phyloP scores from a whole-genome alignment of 2,888 invertebrate species.

The Ceratothoa steindachneri region DNA sequence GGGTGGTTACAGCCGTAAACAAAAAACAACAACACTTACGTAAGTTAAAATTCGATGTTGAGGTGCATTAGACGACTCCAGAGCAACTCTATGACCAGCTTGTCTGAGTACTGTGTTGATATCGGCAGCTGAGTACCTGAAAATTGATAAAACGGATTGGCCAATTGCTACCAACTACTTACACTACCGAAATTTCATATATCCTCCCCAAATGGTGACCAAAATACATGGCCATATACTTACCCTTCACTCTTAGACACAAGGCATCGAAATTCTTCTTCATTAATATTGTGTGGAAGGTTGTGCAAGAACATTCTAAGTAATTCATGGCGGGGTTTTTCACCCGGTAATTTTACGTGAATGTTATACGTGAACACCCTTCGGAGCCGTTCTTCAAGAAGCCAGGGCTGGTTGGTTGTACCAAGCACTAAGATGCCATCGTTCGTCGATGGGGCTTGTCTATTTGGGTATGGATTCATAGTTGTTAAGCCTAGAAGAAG shows the following conservation, averaged over 20 bases:
- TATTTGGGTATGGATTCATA: slow-evolving; percentile 33
- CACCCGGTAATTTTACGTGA: slow-evolving; percentile 42
- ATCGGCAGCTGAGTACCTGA: slow-evolving; percentile 46
- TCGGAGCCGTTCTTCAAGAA: slow-evolving; percentile 38
- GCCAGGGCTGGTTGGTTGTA: slow-evolving; percentile 44
- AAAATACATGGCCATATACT: too few relatives aligned
- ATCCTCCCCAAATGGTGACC: too few relatives aligned
- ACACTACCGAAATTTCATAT: too few relatives aligned
- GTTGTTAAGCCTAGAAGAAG: slow-evolving; percentile 29
- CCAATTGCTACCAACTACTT: too few relatives aligned
- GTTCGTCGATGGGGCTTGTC: slow-evolving; percentile 25
- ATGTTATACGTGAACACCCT: slow-evolving; percentile 45
- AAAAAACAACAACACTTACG: slow-evolving; percentile 28
- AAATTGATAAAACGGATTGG: too few relatives aligned
- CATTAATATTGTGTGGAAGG: slow-evolving; percentile 32
- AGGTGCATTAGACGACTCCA: slow-evolving; percentile 11
- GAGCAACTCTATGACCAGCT: slow-evolving; percentile 18
- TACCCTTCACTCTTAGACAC: slow-evolving; percentile 47
- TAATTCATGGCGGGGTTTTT: slow-evolving; percentile 45
- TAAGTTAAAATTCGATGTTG: slow-evolving; percentile 28
- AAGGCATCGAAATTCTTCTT: slow-evolving; percentile 43
- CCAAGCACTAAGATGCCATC: slow-evolving; percentile 44
- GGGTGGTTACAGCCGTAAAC: too few relatives aligned
- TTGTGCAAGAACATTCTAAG: slow-evolving; percentile 42
- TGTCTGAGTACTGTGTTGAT: slow-evolving; percentile 44